Evolutionary conservation across 1,140 invertebrate species (phyloP).

Genomic region (Sinella curviseta): DNA sequence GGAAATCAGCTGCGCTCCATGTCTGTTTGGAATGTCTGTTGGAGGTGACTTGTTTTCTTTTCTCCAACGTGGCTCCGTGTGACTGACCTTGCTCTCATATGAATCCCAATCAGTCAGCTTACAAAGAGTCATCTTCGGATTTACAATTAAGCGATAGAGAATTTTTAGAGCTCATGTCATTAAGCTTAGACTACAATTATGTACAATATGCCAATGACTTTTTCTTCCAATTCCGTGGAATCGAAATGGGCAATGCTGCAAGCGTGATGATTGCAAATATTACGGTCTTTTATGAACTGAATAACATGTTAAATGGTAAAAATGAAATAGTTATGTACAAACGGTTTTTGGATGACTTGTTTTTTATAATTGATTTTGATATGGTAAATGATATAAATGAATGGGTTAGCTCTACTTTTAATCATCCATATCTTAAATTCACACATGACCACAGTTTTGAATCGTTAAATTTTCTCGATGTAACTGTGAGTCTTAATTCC

Average conservation of each 20-base stretch:
- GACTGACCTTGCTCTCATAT: neutral
- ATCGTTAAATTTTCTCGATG: neutral
- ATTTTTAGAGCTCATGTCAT: neutral
- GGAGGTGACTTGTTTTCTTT: neutral
- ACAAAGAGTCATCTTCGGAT: neutral
- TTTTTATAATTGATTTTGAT: neutral
- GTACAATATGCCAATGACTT: neutral
- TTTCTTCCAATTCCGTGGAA: neutral
- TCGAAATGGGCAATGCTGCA: conserved; percentile 14
- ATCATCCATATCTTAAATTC: conserved; percentile 20
- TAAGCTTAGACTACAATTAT: conserved; percentile 15
- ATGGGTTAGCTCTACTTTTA: neutral
- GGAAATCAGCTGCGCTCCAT: neutral
- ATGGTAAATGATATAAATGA: neutral
- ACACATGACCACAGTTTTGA: neutral
- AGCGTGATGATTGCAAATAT: neutral
- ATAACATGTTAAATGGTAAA: neutral
- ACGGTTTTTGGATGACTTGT: conserved; percentile 11
- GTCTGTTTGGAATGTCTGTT: neutral
- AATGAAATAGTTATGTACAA: neutral
- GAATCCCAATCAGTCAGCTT: neutral
- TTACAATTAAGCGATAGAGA: too few species aligned
- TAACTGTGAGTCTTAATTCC: neutral
- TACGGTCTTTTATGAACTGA: conserved; percentile 3
- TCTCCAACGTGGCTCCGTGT: neutral